Evolutionary conservation across 23 tunicate genomes (phyloP).

Genomic region (Trididemnum clinides): DNA sequence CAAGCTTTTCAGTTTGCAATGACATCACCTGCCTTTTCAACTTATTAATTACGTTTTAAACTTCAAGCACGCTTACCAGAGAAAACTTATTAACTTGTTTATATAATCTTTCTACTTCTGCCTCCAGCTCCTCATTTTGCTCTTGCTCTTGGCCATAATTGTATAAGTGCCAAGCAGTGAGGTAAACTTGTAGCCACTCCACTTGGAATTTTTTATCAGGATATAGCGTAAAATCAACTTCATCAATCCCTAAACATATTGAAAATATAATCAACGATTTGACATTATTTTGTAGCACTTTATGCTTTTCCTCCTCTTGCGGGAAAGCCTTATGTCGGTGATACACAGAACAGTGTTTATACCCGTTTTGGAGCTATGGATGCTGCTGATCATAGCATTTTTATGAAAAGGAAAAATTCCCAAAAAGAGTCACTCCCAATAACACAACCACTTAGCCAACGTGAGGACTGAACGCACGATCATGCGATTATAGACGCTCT

Average conservation of each 20-base stretch:
- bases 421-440: too few relatives aligned
- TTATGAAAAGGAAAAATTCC: too few relatives aligned
- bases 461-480: too few relatives aligned
- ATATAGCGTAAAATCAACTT: slow-evolving; percentile 67
- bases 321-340: too few relatives aligned
- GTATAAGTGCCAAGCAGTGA: slow-evolving; percentile 2
- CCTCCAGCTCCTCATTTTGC: background rate
- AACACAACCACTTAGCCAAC: too few relatives aligned
- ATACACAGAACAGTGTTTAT: too few relatives aligned
- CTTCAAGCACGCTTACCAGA: slow-evolving; percentile 43
- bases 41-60: background rate
- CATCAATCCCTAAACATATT: slow-evolving; percentile 60
- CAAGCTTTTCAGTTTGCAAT: background rate
- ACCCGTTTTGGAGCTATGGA: too few relatives aligned
- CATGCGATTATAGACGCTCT: too few relatives aligned
- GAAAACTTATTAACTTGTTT: slow-evolving; percentile 76
- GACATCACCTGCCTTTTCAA: background rate
- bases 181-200: slow-evolving; percentile 59
- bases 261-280: background rate
- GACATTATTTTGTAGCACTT: too few relatives aligned
- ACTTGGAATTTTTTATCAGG: slow-evolving; percentile 60
- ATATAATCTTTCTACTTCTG: slow-evolving; percentile 46
- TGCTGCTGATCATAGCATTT: too few relatives aligned
- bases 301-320: too few relatives aligned
- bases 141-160: too few relatives aligned